Conservation (phyloP, 2,797 vertebrate genomes). For the Coccyzus lansbergi region DNA sequence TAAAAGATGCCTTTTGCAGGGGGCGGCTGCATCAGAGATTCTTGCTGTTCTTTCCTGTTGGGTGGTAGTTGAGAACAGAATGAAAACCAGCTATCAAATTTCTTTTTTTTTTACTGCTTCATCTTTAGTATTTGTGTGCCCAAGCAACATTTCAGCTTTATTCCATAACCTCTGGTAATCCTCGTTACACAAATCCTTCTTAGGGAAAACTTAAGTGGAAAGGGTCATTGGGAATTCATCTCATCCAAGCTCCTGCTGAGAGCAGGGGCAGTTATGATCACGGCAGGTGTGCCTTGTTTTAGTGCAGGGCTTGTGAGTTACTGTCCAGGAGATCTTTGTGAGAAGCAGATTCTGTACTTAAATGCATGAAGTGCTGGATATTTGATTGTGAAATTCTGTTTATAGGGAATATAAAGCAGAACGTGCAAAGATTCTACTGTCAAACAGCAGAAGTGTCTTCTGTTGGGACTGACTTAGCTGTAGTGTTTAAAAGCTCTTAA, state of each 20-base stretch:
- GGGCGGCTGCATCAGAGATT: not conserved
- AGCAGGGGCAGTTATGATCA: not conserved
- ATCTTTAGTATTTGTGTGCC: not conserved
- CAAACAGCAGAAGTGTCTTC: not conserved
- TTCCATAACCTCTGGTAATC: not conserved
- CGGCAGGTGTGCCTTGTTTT: not conserved
- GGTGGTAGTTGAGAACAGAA: not conserved
- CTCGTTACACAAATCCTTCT: slow-evolving; percentile 1
- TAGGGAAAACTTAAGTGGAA: slow-evolving; percentile 4
- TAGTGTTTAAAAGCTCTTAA: not conserved
- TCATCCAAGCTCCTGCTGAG: not conserved
- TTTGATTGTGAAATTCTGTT: not conserved
- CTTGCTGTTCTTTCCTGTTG: fast-evolving
- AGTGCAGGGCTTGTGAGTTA: not conserved
- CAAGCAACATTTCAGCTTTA: not conserved
- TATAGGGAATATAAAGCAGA: not conserved
- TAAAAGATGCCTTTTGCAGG: not conserved
- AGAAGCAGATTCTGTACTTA: not conserved
- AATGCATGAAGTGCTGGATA: not conserved
- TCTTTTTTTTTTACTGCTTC: not conserved
- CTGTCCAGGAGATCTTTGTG: not conserved
- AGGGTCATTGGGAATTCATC: not conserved
- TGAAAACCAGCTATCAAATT: not conserved
- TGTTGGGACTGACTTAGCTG: not conserved
- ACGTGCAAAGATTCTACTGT: not conserved